A percentile compares a stretch with the other conserved stretches of the same genome.
These are phyloP conservation scores for Chionomys nivalis DNA, from an alignment of 2,113 vertebrate genomes.

Conservation along the genomic window DNA sequence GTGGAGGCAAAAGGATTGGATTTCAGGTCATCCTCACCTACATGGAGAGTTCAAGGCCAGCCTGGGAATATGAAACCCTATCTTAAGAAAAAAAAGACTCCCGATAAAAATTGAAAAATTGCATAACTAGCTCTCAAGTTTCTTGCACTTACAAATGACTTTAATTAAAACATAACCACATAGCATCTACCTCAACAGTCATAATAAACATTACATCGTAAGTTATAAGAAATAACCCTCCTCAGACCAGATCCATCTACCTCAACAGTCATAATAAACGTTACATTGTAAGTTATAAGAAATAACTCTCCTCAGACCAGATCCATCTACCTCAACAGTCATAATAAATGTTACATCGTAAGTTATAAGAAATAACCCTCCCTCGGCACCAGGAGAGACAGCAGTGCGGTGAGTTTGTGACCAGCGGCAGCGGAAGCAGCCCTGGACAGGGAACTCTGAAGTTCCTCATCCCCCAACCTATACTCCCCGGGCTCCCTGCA, in stretches of 20 bases:
- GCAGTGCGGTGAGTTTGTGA: no score
- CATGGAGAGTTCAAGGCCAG: not conserved
- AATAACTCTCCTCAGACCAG: no score
- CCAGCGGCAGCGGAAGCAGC: no score
- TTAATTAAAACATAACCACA: not conserved
- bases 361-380: no score
- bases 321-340: no score
- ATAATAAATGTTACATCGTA: no score
- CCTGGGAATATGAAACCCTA: not conserved
- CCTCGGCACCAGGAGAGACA: no score
- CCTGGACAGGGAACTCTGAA: no score
- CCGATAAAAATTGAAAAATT: not conserved
- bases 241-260: not conserved
- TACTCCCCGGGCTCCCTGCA: no score
- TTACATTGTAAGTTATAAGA: not conserved
- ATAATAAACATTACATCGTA: not conserved
- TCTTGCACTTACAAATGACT: slow-evolving; percentile 26
- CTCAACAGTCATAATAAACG: not conserved
- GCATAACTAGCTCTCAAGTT: not conserved
- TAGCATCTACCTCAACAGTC: not conserved
- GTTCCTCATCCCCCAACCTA: no score
- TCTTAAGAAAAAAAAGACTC: not conserved
- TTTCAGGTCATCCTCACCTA: not conserved
- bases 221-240: not conserved
- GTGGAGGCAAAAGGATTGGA: not conserved